These are phyloP conservation scores for Malurus alboscapulatus DNA, from an alignment of 2,113 vertebrate genomes.

Conservation along the genomic window DNA sequence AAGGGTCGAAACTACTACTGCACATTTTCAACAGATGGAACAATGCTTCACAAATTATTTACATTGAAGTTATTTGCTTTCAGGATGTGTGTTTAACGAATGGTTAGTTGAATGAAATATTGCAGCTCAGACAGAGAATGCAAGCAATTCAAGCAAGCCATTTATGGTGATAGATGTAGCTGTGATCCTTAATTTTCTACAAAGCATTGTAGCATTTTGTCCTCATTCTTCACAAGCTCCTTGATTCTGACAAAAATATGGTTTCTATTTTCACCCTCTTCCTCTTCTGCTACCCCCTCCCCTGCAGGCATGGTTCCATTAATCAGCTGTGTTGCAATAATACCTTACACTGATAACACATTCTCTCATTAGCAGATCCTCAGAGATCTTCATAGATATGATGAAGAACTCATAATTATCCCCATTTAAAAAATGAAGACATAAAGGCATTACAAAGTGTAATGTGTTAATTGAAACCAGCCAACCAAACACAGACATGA, in stretches of 20 bases:
- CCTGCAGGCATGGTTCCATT: constrained; percentile 8
- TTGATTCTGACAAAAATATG: constrained; percentile 49
- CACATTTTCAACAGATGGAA: constrained; percentile 73
- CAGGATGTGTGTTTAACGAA: constrained; percentile 69
- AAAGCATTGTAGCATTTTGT: constrained; percentile 41
- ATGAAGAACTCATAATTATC: not conserved
- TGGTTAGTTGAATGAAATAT: constrained; percentile 68
- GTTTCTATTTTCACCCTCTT: constrained; percentile 55
- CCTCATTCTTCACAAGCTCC: constrained; percentile 44
- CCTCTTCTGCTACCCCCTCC: not conserved
- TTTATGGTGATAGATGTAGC: constrained; percentile 68
- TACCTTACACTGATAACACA: constrained; percentile 3
- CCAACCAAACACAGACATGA: not conserved
- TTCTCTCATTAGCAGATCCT: constrained; percentile 5
- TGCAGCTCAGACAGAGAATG: constrained; percentile 51
- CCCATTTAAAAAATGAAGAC: not conserved
- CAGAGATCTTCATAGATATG: not conserved
- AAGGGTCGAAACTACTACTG: constrained; percentile 71
- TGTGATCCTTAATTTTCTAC: constrained; percentile 51
- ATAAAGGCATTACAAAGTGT: not conserved
- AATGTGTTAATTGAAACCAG: constrained; percentile 19
- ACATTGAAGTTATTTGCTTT: constrained; percentile 70
- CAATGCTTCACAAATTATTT: constrained; percentile 68
- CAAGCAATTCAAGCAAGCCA: constrained; percentile 56
- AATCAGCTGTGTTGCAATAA: not conserved